Evolutionary conservation across 2,888 invertebrate species (phyloP).

Genomic region (Caenorhabditis auriculariae): DNA sequence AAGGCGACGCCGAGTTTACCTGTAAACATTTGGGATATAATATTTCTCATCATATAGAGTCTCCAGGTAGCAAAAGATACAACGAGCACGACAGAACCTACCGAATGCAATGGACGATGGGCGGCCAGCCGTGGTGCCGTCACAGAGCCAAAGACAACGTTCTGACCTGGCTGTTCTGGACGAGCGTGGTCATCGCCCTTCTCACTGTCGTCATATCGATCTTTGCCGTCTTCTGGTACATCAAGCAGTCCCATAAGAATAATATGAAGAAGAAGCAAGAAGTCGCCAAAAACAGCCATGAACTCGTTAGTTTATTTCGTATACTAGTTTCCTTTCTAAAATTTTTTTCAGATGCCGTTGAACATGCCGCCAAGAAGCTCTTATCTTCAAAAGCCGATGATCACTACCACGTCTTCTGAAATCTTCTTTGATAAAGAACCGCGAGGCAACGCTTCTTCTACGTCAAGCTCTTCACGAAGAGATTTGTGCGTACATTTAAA

Average conservation of each 20-base stretch:
- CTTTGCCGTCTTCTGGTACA: conserved; percentile 16
- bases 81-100: conserved; percentile 15
- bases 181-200: conserved; percentile 10
- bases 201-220: conserved; percentile 14
- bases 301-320: no score
- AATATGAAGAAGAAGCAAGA: neutral
- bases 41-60: no score
- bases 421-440: no score
- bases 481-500: no score
- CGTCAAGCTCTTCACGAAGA: no score
- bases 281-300: no score
- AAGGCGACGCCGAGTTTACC: conserved; percentile 52
- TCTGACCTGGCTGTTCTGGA: conserved; percentile 23
- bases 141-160: conserved; percentile 24
- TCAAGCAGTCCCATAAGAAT: conserved; percentile 2
- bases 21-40: conserved; percentile 30
- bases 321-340: neutral
- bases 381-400: no score
- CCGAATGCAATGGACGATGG: conserved; percentile 32
- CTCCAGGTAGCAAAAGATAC: conserved; percentile 9
- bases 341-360: neutral
- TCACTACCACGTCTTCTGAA: no score
- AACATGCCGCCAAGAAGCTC: no score
- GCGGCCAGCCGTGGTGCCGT: conserved; percentile 34
- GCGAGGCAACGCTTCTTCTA: no score